Evolutionary conservation across 2,888 invertebrate genomes (phyloP).

Genomic region (Yponomeuta cagnagella): DNA sequence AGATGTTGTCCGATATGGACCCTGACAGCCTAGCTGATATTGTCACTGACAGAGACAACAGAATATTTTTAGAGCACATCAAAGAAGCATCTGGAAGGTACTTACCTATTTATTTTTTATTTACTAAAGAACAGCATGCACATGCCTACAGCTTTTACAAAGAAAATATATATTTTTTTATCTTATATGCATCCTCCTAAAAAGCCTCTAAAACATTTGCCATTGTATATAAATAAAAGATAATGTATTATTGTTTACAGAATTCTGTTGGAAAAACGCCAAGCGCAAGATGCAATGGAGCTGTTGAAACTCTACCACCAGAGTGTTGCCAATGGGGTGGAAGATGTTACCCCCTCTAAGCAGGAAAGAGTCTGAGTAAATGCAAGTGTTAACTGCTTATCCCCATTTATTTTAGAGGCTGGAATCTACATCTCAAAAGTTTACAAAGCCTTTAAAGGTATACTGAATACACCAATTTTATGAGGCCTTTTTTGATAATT

Average conservation of each 20-base stretch:
- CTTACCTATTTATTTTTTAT: constrained; percentile 19
- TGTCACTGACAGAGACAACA: constrained; percentile 82
- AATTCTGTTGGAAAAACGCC: constrained; percentile 86
- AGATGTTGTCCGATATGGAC: constrained; percentile 91
- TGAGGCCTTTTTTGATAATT: constrained; percentile 55
- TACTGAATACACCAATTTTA: constrained; percentile 45
- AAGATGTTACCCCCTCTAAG: constrained; percentile 64
- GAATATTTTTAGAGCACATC: constrained; percentile 85
- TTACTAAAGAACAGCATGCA: neutral
- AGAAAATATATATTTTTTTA: too few species aligned
- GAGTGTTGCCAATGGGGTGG: constrained; percentile 68
- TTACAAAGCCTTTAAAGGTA: constrained; percentile 47
- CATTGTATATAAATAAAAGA: neutral
- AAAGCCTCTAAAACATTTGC: too few species aligned
- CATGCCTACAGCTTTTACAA: too few species aligned
- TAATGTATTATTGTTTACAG: constrained; percentile 45
- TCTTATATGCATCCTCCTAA: too few species aligned
- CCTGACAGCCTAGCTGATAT: constrained; percentile 91
- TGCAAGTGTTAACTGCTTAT: constrained; percentile 30
- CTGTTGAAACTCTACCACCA: constrained; percentile 84
- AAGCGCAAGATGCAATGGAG: constrained; percentile 91
- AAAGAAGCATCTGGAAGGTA: constrained; percentile 90
- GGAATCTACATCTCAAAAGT: constrained; percentile 65
- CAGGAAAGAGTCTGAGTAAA: constrained; percentile 58
- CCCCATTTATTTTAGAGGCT: constrained; percentile 61